A percentile compares a stretch with the other conserved stretches of the same genome.
phyloP scores from a whole-genome alignment of 2,888 invertebrate species.

The Orgyia antiqua region DNA sequence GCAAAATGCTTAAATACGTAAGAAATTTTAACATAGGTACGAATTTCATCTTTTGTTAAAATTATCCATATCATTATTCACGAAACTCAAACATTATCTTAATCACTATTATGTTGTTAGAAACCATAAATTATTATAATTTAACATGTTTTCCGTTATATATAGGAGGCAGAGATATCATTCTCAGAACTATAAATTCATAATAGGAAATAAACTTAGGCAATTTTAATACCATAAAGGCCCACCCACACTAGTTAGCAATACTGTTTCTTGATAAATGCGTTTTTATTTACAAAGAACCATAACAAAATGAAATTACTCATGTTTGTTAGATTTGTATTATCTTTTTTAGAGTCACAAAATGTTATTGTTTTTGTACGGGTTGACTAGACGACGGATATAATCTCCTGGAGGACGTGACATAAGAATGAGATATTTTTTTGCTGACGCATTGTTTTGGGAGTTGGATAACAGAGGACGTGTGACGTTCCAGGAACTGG shows the following conservation, averaged over 20 bases:
- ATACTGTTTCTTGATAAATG: slow-evolving; percentile 28
- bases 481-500: slow-evolving; percentile 24
- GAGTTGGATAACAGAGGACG: slow-evolving; percentile 27
- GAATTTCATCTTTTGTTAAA: too few relatives aligned
- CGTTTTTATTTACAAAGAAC: slow-evolving; percentile 22
- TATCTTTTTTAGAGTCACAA: slow-evolving; percentile 23
- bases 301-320: slow-evolving; percentile 28
- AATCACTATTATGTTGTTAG: too few relatives aligned
- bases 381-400: slow-evolving; percentile 43
- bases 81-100: slow-evolving; percentile 18
- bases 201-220: slow-evolving; percentile 44
- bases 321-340: slow-evolving; percentile 24
- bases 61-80: too few relatives aligned
- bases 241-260: slow-evolving; percentile 38
- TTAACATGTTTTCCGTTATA: slow-evolving; percentile 35
- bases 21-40: too few relatives aligned
- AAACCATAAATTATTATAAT: slow-evolving; percentile 29
- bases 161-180: slow-evolving; percentile 40
- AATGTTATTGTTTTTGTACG: slow-evolving; percentile 46
- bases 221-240: slow-evolving; percentile 40
- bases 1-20: too few relatives aligned
- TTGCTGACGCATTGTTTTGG: slow-evolving; percentile 65
- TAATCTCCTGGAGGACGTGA: slow-evolving; percentile 61
- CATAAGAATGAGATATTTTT: slow-evolving; percentile 49
- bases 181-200: slow-evolving; percentile 41